Conservation (phyloP, 1,140 invertebrate genomes). For the Zaprionus davidi region DNA sequence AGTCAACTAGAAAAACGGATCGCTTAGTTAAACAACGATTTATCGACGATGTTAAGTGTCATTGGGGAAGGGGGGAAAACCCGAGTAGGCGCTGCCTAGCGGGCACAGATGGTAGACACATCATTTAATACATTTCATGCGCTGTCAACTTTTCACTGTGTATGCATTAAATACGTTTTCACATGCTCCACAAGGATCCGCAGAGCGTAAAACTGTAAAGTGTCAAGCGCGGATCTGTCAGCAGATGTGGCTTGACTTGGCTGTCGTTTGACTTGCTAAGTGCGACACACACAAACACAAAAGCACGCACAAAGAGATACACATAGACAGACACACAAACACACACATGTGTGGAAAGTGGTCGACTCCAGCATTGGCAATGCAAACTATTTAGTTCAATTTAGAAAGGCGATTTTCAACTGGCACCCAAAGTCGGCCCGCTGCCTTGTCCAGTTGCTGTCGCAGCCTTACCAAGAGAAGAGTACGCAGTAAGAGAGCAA, state of each 20-base stretch:
- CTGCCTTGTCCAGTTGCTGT: conserved; percentile 32
- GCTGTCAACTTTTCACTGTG: conserved; percentile 11
- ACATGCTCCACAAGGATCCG: conserved; percentile 33
- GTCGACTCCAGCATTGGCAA: conserved; percentile 42
- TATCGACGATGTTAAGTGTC: conserved; percentile 1
- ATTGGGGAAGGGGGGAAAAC: neutral
- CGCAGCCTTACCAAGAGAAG: neutral
- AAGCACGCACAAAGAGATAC: neutral
- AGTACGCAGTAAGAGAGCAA: neutral
- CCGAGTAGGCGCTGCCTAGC: neutral
- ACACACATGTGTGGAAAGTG: conserved; percentile 61
- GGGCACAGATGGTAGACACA: neutral
- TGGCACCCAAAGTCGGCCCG: conserved; percentile 51
- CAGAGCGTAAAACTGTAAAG: conserved; percentile 10
- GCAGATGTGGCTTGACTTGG: conserved; percentile 17
- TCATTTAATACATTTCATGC: conserved; percentile 6
- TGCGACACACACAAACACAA: conserved; percentile 1
- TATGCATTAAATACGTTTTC: conserved; percentile 12
- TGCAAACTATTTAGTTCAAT: conserved; percentile 79
- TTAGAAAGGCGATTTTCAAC: conserved; percentile 81
- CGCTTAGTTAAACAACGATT: neutral
- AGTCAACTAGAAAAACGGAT: neutral
- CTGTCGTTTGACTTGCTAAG: conserved; percentile 7
- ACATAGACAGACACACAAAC: neutral
- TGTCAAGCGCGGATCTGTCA: conserved; percentile 25